A percentile compares a stretch with the other conserved stretches of the same genome.
These are phyloP conservation scores for Lasius platythorax DNA, from an alignment of 2,888 invertebrate genomes.

Conservation along the genomic window DNA sequence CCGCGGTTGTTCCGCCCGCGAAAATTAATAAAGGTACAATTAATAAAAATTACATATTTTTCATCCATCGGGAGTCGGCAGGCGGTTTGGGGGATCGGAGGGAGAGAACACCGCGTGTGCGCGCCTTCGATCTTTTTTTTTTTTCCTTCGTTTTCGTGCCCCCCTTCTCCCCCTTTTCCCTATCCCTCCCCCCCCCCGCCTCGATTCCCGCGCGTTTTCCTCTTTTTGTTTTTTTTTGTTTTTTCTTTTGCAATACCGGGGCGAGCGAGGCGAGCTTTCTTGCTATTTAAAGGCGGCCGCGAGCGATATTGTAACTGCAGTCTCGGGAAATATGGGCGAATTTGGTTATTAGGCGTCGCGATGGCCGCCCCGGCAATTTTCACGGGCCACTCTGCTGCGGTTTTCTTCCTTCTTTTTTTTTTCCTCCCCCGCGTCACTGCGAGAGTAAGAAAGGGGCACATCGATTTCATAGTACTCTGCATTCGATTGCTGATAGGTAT, in stretches of 20 bases:
- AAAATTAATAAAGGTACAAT: constrained; percentile 84
- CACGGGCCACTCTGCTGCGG: constrained; percentile 27
- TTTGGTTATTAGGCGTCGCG: constrained; percentile 53
- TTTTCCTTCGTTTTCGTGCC: constrained; percentile 35
- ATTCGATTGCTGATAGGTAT: neutral
- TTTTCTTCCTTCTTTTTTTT: neutral
- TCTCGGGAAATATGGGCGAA: constrained; percentile 49
- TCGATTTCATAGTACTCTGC: constrained; percentile 23
- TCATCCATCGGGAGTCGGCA: constrained; percentile 76
- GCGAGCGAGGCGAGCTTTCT: constrained; percentile 46
- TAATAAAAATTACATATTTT: constrained; percentile 85
- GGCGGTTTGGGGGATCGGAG: neutral
- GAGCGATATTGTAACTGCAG: constrained; percentile 54
- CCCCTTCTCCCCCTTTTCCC: neutral
- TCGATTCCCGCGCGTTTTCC: constrained; percentile 42
- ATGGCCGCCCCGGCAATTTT: constrained; percentile 41
- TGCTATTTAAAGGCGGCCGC: constrained; percentile 53
- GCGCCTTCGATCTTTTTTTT: constrained; percentile 45
- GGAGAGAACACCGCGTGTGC: constrained; percentile 44
- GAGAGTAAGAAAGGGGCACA: constrained; percentile 34
- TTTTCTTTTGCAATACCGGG: constrained; percentile 32
- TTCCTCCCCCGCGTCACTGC: neutral
- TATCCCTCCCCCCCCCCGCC: neutral
- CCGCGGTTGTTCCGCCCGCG: constrained; percentile 56
- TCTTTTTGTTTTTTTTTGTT: constrained; percentile 55